Evolutionary conservation across 2,888 invertebrate genomes (phyloP).

Genomic region (Sinelater perroti): DNA sequence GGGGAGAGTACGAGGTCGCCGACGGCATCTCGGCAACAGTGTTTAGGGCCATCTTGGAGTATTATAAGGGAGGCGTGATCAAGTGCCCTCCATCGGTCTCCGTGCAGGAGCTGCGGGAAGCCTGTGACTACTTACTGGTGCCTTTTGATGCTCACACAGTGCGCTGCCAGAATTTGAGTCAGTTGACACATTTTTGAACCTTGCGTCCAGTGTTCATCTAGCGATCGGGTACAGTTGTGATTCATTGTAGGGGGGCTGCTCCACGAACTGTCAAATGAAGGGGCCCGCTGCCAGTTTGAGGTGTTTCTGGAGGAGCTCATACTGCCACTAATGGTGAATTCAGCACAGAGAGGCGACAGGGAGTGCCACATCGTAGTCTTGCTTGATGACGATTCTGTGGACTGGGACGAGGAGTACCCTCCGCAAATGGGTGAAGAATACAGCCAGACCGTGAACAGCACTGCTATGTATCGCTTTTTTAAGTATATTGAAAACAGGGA

Average conservation of each 20-base stretch:
- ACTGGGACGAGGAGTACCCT: constrained; percentile 99
- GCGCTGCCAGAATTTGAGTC: constrained; percentile 94
- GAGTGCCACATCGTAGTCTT: constrained; percentile 98
- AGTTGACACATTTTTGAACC: too few species aligned
- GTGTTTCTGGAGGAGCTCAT: constrained; percentile 94
- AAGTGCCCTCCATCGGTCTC: constrained; percentile 95
- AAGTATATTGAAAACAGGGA: constrained; percentile 99
- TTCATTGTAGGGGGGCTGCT: constrained; percentile 80
- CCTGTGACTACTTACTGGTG: constrained; percentile 97
- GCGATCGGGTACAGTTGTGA: background rate
- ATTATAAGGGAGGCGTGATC: constrained; percentile 89
- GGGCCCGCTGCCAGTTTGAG: constrained; percentile 97
- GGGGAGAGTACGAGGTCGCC: constrained; percentile 95
- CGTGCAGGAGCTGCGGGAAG: constrained; percentile 96
- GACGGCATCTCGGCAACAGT: constrained; percentile 96
- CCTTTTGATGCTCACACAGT: constrained; percentile 97
- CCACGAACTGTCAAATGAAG: constrained; percentile 98
- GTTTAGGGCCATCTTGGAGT: constrained; percentile 94
- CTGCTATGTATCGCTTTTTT: constrained; percentile 96
- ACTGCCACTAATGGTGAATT: constrained; percentile 94
- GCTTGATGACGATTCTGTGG: constrained; percentile 92
- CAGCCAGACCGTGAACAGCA: constrained; percentile 95
- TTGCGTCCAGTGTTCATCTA: background rate
- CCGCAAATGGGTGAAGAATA: constrained; percentile 99
- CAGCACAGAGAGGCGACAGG: constrained; percentile 92